Evolutionary conservation across 2,888 invertebrate genomes (phyloP).

Genomic region (Cheilosia scutellata): DNA sequence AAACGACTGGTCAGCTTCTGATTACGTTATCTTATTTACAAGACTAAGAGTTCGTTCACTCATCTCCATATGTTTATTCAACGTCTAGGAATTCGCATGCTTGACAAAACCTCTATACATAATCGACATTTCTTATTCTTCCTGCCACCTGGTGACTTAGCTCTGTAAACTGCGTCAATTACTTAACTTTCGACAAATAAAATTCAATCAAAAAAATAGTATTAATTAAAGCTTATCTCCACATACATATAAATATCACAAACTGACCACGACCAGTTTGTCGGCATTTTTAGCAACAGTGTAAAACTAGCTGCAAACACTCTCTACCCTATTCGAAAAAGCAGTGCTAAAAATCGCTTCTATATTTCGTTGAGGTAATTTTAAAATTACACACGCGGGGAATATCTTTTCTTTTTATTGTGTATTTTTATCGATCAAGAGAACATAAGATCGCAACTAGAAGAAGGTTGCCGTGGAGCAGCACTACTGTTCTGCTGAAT

Average conservation of each 20-base stretch:
- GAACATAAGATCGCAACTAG: constrained; percentile 26
- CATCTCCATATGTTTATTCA: background rate
- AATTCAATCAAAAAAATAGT: too few species aligned
- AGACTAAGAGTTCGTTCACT: constrained; percentile 17
- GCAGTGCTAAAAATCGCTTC: constrained; percentile 15
- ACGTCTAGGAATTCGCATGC: background rate
- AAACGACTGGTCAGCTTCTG: constrained; percentile 14
- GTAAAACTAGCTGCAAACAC: background rate
- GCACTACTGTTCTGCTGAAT: constrained; percentile 26
- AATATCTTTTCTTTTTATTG: constrained; percentile 27
- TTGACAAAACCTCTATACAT: too few species aligned
- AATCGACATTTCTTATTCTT: too few species aligned
- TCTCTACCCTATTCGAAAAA: constrained; percentile 20
- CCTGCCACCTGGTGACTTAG: too few species aligned
- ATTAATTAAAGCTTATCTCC: too few species aligned
- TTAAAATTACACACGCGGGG: constrained; percentile 35
- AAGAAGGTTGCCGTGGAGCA: constrained; percentile 32
- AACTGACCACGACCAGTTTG: background rate
- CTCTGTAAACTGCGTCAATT: too few species aligned
- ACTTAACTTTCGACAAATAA: too few species aligned
- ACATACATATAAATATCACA: too few species aligned
- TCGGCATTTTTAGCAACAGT: background rate
- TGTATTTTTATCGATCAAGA: constrained; percentile 68
- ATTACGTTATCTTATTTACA: constrained; percentile 23
- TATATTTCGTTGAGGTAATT: constrained; percentile 39